Evolutionary conservation across 2,797 vertebrate genomes (phyloP), one percentile per base, ranked within the genome.

Genomic region (Muscicapa comitata): DNA sequence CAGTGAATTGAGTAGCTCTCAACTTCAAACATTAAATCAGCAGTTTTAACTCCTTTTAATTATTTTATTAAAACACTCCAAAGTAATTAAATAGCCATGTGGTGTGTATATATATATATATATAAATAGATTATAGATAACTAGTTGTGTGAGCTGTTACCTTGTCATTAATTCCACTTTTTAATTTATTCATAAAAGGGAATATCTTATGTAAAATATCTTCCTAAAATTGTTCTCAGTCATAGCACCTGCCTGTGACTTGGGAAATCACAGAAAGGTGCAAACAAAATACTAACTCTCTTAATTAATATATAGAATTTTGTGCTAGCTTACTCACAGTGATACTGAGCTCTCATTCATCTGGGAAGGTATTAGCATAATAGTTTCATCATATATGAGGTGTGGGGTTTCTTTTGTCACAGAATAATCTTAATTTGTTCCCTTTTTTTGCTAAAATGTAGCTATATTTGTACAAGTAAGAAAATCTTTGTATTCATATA

Each of bases 401-500:
- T 42, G 17, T 40, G 29, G 3, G 10, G 16, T 6, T 17, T 0
- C 15, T 42, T 54, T 37, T 47, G 25, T 18, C 7, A 2, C 9
- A 38, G 40, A 66, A 55, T 23, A 71, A 63, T 48, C 13, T 65
- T 63, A 20, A 43, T 24, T 58, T 82, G 5, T 55, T 82, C 37
- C 13, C 4, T 48, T 67, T 86, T 70, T 70, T 53, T 62, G 24
- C 11, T 67, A 50, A 83, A 74, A 65, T 29, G 2, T 61, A 58
- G 31, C 29, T 6, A 3, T 29, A n/a, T 59, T 63, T 77, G 6
- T 85, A 37, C 5, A 2, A 40, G 5, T n/a, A 33, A 66, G n/a
- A 50, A 62, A 55, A 40, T 58, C 2, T 86, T 38, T 3, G 4
- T 29, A 6, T 37, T 12, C 10, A 4, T 6, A 6, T 40, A 15